Evolutionary conservation across 2,113 vertebrate species (phyloP), one percentile per base, ranked within the genome.

Genomic region (Corapipo altera): DNA sequence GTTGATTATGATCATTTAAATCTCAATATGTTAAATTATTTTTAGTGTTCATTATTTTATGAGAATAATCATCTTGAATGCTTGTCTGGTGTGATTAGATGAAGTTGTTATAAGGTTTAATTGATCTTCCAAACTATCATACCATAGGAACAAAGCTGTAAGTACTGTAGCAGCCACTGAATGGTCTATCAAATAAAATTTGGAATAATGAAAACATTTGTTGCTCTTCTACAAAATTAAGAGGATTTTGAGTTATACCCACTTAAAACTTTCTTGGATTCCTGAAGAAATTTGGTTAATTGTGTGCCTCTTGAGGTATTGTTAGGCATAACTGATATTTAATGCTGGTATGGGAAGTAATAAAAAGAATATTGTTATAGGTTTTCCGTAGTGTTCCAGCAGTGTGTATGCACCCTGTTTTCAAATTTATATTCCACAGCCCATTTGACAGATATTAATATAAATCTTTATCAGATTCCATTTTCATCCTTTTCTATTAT

Each of bases 1-100:
- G 76, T 78, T 78, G 5, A 88, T 95, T 93, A 79, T 54, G n/a
- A 82, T 85, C 43, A 65, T 41, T 93, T 91, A 87, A 87, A 76
- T 94, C n/a, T 75, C 81, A 95, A 30, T 88, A 51, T 41, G 27
- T 72, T 89, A 84, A 72, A 92, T 92, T 85, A 52, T 72, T 89
- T 96, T 82, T 82, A 78, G 24, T 89, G 15, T 73, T 94, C 70
- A n/a, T 92, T 86, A 69, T 82, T 94, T 26, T 87, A 12, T 73
- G 37, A 62, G 41, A 85, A 49, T 69, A 70, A 73, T 58, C 33
- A 49, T 77, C 62, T 79, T 76, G 49, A 82, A 52, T 89, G n/a
- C 49, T 72, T 89, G 28, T 91, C 84, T 95, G 19, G 9, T 91
- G 37, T 85, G 70, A 85, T 95, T 81, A 80, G 39, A 61, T 77